A percentile compares a stretch with the other conserved stretches of the same genome.
Evolutionary conservation across 1,140 invertebrate species (phyloP).

Genomic region (Lasioglossum baleicum): DNA sequence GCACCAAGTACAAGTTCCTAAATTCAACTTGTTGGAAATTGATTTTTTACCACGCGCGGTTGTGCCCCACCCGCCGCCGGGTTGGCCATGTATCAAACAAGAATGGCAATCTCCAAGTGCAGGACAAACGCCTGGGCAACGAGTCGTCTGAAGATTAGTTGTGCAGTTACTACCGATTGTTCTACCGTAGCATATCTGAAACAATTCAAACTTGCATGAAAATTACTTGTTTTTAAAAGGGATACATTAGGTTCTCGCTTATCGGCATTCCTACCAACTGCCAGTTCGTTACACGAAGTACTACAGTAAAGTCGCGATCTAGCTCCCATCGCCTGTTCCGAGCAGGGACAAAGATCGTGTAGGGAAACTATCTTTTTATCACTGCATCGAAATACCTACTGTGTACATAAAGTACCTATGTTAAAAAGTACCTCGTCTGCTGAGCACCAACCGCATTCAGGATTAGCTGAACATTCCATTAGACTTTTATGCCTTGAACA

Average conservation of each 20-base stretch:
- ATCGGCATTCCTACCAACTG: no score
- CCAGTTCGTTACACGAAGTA: no score
- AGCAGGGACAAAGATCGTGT: no score
- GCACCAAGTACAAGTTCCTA: slow-evolving; percentile 94
- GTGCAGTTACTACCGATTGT: slow-evolving; percentile 91
- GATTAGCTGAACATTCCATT: slow-evolving; percentile 91
- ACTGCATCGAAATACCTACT: no score
- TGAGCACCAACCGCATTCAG: slow-evolving; percentile 96
- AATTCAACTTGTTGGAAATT: slow-evolving; percentile 86
- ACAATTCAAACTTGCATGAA: slow-evolving; percentile 37
- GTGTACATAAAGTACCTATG: neutral
- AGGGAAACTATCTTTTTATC: no score
- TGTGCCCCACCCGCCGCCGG: slow-evolving; percentile 78
- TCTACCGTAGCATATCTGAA: slow-evolving; percentile 89
- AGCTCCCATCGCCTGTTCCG: no score
- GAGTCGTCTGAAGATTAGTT: slow-evolving; percentile 91
- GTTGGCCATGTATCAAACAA: slow-evolving; percentile 88
- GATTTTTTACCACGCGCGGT: slow-evolving; percentile 79
- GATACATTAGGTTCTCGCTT: neutral
- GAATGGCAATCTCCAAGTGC: slow-evolving; percentile 92
- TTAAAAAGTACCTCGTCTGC: slow-evolving; percentile 83
- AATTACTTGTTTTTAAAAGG: slow-evolving; percentile 11
- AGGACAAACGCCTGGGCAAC: slow-evolving; percentile 93
- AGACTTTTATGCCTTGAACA: slow-evolving; percentile 87
- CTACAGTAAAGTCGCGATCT: no score